These are phyloP conservation scores for Zaprionus inermis DNA, from an alignment of 1,140 invertebrate genomes.

Conservation along the genomic window DNA sequence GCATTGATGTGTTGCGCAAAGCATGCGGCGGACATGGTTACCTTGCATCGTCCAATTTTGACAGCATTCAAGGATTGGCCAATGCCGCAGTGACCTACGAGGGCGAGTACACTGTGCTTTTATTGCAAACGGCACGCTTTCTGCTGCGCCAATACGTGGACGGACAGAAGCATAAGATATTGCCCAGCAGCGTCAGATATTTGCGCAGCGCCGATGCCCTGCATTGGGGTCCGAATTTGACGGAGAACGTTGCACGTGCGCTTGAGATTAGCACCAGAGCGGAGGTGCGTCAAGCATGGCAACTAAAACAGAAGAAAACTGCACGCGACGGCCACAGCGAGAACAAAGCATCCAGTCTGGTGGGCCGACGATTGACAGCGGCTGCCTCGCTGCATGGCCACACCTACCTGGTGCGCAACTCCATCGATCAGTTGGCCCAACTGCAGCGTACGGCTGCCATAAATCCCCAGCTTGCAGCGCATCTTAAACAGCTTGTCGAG, in stretches of 20 bases:
- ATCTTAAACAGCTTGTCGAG: conserved; percentile 89
- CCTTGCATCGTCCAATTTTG: conserved; percentile 93
- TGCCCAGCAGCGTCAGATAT: conserved; percentile 82
- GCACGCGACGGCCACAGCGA: conserved; percentile 86
- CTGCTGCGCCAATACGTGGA: conserved; percentile 86
- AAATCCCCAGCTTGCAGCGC: conserved; percentile 85
- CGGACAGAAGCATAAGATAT: conserved; percentile 86
- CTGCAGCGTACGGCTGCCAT: conserved; percentile 47
- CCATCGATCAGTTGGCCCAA: conserved; percentile 72
- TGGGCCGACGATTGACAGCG: conserved; percentile 90
- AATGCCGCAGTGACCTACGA: conserved; percentile 96
- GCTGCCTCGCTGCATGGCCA: conserved; percentile 91
- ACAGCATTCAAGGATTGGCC: conserved; percentile 90
- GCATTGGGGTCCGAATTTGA: conserved; percentile 47
- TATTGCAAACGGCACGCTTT: conserved; percentile 94
- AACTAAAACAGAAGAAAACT: conserved; percentile 84
- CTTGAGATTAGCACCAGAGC: conserved; percentile 85
- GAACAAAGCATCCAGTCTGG: conserved; percentile 93
- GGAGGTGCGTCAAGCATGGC: conserved; percentile 87
- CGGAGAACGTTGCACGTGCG: conserved; percentile 48
- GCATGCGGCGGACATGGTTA: conserved; percentile 98
- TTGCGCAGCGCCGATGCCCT: conserved; percentile 59
- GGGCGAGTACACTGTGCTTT: conserved; percentile 96
- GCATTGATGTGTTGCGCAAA: conserved; percentile 91
- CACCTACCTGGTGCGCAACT: conserved; percentile 88